Conservation (phyloP, 1,140 invertebrate genomes). For the Philaenus spumarius region DNA sequence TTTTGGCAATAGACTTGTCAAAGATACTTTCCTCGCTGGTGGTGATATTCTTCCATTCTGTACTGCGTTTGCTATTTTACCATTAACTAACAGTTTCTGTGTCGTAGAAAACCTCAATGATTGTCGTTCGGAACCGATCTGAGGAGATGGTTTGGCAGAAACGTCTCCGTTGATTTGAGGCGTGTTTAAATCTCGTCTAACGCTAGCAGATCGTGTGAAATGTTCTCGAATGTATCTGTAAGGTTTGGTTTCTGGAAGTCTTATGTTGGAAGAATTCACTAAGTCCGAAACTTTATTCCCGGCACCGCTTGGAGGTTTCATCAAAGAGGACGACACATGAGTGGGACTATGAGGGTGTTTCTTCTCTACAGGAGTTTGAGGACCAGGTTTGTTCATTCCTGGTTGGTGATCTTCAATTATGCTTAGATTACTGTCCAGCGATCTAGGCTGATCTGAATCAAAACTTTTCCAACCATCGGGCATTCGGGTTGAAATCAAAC, state of each 20-base stretch:
- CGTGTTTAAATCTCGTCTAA: slow-evolving; percentile 4
- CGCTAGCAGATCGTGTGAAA: slow-evolving; percentile 6
- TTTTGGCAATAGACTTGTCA: too few species aligned
- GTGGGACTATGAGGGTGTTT: slow-evolving; percentile 14
- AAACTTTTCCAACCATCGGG: slow-evolving; percentile 1
- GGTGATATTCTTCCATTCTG: slow-evolving; percentile 26
- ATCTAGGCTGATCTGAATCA: slow-evolving; percentile 21
- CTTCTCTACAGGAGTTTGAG: slow-evolving; percentile 24
- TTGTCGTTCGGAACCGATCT: slow-evolving; percentile 19
- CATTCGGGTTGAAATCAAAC: neutral
- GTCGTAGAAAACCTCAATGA: slow-evolving; percentile 30
- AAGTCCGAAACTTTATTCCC: neutral
- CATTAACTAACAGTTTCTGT: slow-evolving; percentile 45
- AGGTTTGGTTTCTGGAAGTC: neutral
- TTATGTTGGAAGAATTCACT: too few species aligned
- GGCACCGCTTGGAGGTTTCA: neutral
- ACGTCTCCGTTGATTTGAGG: slow-evolving; percentile 1
- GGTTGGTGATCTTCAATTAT: slow-evolving; percentile 20
- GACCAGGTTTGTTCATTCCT: slow-evolving; percentile 26
- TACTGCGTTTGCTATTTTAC: slow-evolving; percentile 35
- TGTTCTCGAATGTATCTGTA: slow-evolving; percentile 7
- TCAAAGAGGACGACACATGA: neutral
- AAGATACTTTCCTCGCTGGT: slow-evolving; percentile 2
- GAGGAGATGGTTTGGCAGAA: neutral
- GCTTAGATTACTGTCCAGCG: slow-evolving; percentile 26